Percentiles rank a stretch among this genome's conserved stretches.
Evolutionary conservation across 1,140 invertebrate genomes (phyloP).

Genomic region (Zelostemma sp.): DNA sequence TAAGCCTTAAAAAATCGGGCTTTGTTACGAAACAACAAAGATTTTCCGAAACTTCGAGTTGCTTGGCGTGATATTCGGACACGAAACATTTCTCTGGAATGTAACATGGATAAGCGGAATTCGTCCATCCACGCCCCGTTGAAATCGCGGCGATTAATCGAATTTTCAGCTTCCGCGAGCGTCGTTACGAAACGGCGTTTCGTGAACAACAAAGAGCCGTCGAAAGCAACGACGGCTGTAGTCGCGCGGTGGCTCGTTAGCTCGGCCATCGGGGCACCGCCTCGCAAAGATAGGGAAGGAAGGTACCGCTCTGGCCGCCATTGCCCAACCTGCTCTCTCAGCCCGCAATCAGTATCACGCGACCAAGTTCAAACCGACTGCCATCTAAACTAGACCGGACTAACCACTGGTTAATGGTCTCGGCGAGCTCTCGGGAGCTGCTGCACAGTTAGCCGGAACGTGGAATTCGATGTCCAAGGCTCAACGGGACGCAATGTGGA

Average conservation of each 20-base stretch:
- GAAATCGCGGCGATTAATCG: slow-evolving; percentile 27
- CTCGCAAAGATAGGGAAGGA: slow-evolving; percentile 44
- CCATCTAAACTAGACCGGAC: slow-evolving; percentile 46
- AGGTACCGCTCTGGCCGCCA: slow-evolving; percentile 42
- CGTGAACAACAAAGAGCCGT: slow-evolving; percentile 14
- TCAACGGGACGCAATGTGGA: slow-evolving; percentile 29
- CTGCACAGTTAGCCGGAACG: slow-evolving; percentile 33
- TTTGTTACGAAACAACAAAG: too few relatives aligned
- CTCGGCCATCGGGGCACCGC: slow-evolving; percentile 28
- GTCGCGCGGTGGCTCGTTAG: slow-evolving; percentile 33
- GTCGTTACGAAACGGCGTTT: slow-evolving; percentile 29
- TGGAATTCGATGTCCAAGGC: slow-evolving; percentile 21
- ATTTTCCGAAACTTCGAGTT: too few relatives aligned
- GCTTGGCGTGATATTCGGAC: too few relatives aligned
- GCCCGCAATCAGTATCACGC: slow-evolving; percentile 52
- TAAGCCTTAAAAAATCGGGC: too few relatives aligned
- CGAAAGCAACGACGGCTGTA: slow-evolving; percentile 12
- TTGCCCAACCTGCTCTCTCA: slow-evolving; percentile 49
- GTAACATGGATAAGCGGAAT: too few relatives aligned
- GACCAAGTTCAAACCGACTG: slow-evolving; percentile 40
- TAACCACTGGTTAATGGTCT: slow-evolving; percentile 44
- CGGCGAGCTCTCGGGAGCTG: slow-evolving; percentile 17
- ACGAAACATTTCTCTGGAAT: too few relatives aligned
- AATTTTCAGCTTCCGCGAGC: slow-evolving; percentile 23
- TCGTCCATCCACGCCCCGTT: too few relatives aligned